phyloP scores from a whole-genome alignment of 2,797 vertebrate genomes.

The Steatocranus sp. region DNA sequence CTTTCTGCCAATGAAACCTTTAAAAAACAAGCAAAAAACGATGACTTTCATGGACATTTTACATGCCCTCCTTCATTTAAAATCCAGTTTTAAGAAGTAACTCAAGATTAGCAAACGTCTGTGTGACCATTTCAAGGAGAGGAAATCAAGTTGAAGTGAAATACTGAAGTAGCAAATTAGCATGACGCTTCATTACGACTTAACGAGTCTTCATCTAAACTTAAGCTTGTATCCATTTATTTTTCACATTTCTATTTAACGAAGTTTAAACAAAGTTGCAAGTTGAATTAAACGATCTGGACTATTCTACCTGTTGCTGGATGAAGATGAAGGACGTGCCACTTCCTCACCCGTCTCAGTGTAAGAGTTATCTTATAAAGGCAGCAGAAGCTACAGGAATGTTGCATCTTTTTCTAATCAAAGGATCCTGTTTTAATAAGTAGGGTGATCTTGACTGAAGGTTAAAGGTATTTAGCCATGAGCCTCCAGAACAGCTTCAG shows the following conservation, averaged over 20 bases:
- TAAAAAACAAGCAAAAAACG: constrained; percentile 10
- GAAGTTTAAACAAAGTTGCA: background rate
- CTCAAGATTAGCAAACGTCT: background rate
- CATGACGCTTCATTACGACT: background rate
- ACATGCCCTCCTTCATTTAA: background rate
- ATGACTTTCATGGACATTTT: constrained; percentile 50
- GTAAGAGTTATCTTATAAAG: background rate
- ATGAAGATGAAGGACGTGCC: background rate
- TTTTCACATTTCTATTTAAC: background rate
- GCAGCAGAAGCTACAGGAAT: background rate
- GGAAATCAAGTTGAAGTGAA: background rate
- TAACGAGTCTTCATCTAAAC: background rate
- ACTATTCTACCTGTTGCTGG: background rate
- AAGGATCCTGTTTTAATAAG: background rate
- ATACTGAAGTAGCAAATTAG: background rate
- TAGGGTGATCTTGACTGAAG: background rate
- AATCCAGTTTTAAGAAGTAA: background rate
- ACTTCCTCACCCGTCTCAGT: background rate
- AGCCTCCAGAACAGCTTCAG: background rate
- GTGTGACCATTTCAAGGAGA: background rate
- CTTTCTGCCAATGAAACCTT: background rate
- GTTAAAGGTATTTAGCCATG: background rate
- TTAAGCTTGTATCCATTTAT: background rate
- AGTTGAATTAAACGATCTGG: background rate
- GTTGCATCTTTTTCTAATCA: background rate